phyloP scores from a whole-genome alignment of 2,888 invertebrate genomes.

The Drosophila multiciliata region DNA sequence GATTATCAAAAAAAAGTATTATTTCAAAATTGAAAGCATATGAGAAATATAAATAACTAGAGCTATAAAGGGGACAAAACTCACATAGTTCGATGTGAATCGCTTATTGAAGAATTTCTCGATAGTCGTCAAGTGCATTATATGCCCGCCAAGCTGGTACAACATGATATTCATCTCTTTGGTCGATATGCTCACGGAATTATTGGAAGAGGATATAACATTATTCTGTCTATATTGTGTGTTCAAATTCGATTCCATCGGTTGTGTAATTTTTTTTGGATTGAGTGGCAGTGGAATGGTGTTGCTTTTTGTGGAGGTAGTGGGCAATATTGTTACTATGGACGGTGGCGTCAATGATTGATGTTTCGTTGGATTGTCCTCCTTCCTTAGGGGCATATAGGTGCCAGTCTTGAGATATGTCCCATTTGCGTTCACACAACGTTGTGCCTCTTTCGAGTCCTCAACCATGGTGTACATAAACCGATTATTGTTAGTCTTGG shows the following conservation, averaged over 20 bases:
- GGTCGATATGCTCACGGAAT: neutral
- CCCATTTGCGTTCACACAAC: conserved; percentile 80
- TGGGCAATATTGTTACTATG: neutral
- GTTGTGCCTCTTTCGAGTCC: conserved; percentile 83
- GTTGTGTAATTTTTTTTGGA: neutral
- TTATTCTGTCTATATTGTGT: conserved; percentile 7
- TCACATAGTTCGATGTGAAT: conserved; percentile 84
- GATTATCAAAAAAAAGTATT: too few species aligned
- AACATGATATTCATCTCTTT: conserved; percentile 75
- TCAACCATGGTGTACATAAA: conserved; percentile 83
- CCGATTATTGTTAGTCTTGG: conserved; percentile 58
- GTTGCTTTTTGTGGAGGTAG: neutral
- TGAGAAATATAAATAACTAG: neutral
- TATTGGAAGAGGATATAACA: conserved; percentile 6
- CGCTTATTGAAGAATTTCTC: conserved; percentile 82
- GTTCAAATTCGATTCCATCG: neutral
- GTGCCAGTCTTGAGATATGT: conserved; percentile 84
- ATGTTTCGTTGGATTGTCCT: conserved; percentile 33
- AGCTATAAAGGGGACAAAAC: conserved; percentile 19
- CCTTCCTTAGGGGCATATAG: conserved; percentile 83
- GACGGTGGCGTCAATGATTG: neutral
- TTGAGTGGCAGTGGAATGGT: neutral
- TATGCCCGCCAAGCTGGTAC: conserved; percentile 73
- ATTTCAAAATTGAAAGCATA: too few species aligned
- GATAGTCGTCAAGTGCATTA: conserved; percentile 77